Evolutionary conservation across 2,797 vertebrate species (phyloP), one percentile per base, ranked within the genome.

Genomic region (Cottoperca gobio): DNA sequence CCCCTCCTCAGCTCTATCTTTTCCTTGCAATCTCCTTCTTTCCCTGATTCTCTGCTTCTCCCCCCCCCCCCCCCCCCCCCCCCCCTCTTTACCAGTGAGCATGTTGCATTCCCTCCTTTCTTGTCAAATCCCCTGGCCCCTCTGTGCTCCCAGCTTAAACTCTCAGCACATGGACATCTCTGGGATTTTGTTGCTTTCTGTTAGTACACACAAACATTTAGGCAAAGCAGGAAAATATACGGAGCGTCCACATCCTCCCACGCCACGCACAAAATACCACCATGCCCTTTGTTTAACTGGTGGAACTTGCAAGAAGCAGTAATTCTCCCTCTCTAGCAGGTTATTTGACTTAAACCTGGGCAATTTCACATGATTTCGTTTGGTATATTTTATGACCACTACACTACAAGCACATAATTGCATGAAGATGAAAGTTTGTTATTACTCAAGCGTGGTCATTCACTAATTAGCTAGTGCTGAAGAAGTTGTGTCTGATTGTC

Each of bases 381-480:
- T 24, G n/a, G 19, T 26, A 40, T 11, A 10, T 78, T 83, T 87
- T 85, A 81, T 81, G 84, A 86, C 68, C 60, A 48, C 63, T 26
- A 48, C 57, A 71, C 45, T 24, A 63, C 71, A 86, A 84, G 84
- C 80, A 72, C 62, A 39, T 82, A 73, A 80, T 49, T 74, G 74
- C 66, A 66, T 24, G 65, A 64, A 73, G 53, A 84, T 90, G 80
- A 83, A 79, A 88, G 71, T 61, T 58, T 71, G 73, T 86, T 83
- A 86, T 86, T 89, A 87, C 64, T 91, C 76, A 71, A 82, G 87
- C 67, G 69, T 70, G 65, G 77, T 84, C 63, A 75, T 90, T 87
- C 78, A 78, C 81, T 90, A 92, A 93, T 91, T 90, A 90, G 87
- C 77, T 43, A n/a, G 64, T 28, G 68, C 65, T 65, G 71, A 87